These are phyloP conservation scores for Esperia sulphurella DNA, from an alignment of 2,888 invertebrate genomes.

Conservation along the genomic window DNA sequence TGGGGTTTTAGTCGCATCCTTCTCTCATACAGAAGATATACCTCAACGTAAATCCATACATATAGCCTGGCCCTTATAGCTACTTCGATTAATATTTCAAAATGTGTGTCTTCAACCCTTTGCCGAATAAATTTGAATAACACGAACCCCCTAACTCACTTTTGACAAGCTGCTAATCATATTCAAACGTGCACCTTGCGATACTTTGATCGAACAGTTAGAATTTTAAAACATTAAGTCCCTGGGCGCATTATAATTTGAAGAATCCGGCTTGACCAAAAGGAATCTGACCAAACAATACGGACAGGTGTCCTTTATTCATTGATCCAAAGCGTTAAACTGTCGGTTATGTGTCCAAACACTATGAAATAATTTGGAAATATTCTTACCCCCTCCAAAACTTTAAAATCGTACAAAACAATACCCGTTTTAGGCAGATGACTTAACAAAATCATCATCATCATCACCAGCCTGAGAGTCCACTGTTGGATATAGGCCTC, in stretches of 20 bases:
- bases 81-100: constrained; percentile 31
- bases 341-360: no score
- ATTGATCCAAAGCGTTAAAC: not conserved
- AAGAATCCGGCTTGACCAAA: constrained; percentile 48
- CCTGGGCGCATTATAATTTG: constrained; percentile 54
- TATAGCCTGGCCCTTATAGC: no score
- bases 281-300: constrained; percentile 54
- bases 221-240: constrained; percentile 64
- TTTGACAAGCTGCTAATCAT: constrained; percentile 79
- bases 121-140: constrained; percentile 62
- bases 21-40: no score
- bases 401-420: no score
- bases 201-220: constrained; percentile 54
- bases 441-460: no score
- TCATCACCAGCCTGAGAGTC: no score
- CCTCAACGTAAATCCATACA: no score
- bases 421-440: no score
- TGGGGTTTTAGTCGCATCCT: no score
- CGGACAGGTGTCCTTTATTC: constrained; percentile 32
- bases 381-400: no score
- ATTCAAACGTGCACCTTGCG: constrained; percentile 74
- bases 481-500: no score
- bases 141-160: constrained; percentile 64
- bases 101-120: constrained; percentile 59
- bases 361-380: not conserved